A percentile compares a stretch with the other conserved stretches of the same genome.
Evolutionary conservation across 2,797 vertebrate species (phyloP).

Genomic region (Brachymystax lenok): DNA sequence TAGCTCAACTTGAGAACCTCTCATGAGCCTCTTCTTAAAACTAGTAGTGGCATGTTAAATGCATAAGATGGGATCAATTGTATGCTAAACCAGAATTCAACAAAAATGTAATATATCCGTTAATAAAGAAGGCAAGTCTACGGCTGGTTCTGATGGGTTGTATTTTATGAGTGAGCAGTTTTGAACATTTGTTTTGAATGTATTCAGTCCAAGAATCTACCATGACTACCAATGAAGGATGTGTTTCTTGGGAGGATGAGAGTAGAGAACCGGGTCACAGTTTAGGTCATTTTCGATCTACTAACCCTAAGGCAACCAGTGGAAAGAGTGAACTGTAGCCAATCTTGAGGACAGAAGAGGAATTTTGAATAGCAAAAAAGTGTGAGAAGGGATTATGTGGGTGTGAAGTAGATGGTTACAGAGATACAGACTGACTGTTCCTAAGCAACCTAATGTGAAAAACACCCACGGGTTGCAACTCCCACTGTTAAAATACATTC

Average conservation of each 20-base stretch:
- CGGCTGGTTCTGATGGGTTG: not conserved
- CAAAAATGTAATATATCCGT: not conserved
- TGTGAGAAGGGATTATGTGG: slow-evolving; percentile 42
- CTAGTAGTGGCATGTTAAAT: not conserved
- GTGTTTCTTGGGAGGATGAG: not conserved
- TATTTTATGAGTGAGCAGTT: not conserved
- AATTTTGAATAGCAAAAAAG: not conserved
- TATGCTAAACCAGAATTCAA: not conserved
- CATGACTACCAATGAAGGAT: not conserved
- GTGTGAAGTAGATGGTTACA: slow-evolving; percentile 51
- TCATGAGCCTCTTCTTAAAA: not conserved
- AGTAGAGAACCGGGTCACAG: not conserved
- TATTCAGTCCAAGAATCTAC: not conserved
- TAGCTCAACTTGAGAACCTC: not conserved
- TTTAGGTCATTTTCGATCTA: not conserved
- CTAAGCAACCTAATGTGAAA: slow-evolving; percentile 70
- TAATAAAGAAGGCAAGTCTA: not conserved
- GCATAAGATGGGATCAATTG: not conserved
- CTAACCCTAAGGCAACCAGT: not conserved
- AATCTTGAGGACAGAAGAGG: not conserved
- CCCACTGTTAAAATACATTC: not conserved
- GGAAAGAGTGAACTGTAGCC: slow-evolving; percentile 18
- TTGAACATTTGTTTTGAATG: not conserved
- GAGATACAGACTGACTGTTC: slow-evolving; percentile 52
- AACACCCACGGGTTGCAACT: slow-evolving; percentile 24